Percentiles rank a stretch among this genome's conserved stretches.
Evolutionary conservation across 2,888 invertebrate genomes (phyloP).

Genomic region (Pyrgus malvae): DNA sequence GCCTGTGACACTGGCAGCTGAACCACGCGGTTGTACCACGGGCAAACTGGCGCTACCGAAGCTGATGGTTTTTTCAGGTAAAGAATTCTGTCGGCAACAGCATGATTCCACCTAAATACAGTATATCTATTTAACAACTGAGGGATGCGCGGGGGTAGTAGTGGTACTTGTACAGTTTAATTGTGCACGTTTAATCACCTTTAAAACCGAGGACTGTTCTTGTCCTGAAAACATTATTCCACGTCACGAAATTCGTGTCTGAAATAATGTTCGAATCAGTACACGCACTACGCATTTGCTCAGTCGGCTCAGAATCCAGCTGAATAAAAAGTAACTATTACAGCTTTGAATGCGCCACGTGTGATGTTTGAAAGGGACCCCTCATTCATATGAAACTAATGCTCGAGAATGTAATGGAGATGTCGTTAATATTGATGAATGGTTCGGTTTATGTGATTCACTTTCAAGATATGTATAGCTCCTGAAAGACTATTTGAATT

Average conservation of each 20-base stretch:
- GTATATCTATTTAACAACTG: too few species aligned
- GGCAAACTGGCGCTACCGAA: too few species aligned
- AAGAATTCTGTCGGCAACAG: too few species aligned
- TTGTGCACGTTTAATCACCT: too few species aligned
- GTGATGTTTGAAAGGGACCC: constrained; percentile 23
- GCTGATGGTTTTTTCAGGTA: too few species aligned
- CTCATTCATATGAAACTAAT: constrained; percentile 16
- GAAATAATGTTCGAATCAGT: constrained; percentile 23
- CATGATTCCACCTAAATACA: too few species aligned
- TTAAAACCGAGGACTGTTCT: neutral
- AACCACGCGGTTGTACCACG: too few species aligned
- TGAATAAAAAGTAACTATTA: constrained; percentile 4
- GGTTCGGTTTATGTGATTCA: neutral
- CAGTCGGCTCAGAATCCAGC: constrained; percentile 18
- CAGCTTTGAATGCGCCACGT: constrained; percentile 31
- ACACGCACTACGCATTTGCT: constrained; percentile 17
- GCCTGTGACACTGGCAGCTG: too few species aligned
- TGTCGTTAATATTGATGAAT: constrained; percentile 17
- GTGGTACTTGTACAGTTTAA: too few species aligned
- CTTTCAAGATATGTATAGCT: neutral
- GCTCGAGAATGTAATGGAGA: constrained; percentile 8
- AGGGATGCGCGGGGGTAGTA: too few species aligned
- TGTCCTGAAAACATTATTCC: constrained; percentile 30
- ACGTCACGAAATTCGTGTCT: constrained; percentile 34
- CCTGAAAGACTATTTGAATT: too few species aligned